Percentiles rank a stretch among this genome's conserved stretches.
Evolutionary conservation across 2,113 vertebrate genomes (phyloP).

Genomic region (Puma concolor): DNA sequence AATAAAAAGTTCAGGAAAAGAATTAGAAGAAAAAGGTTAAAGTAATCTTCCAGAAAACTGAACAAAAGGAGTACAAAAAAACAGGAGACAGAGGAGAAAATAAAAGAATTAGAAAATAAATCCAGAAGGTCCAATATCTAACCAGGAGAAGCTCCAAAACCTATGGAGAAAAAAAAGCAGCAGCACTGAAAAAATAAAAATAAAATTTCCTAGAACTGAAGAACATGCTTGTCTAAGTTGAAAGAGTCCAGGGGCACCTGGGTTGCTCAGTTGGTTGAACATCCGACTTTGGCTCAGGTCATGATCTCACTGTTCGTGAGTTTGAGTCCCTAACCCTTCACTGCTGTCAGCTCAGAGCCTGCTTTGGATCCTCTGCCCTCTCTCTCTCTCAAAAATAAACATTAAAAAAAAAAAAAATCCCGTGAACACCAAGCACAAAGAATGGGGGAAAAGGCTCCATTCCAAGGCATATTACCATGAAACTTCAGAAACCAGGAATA

Average conservation of each 20-base stretch:
- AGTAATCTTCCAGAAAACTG: constrained; percentile 14
- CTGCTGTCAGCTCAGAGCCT: no score
- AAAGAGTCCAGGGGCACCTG: background rate
- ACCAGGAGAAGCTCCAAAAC: background rate
- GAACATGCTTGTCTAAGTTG: background rate
- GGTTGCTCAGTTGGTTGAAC: no score
- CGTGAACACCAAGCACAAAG: background rate
- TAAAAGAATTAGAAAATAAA: background rate
- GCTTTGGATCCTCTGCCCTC: no score
- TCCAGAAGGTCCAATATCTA: background rate
- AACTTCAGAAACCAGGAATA: constrained; percentile 31
- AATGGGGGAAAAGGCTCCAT: background rate
- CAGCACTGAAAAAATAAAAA: background rate
- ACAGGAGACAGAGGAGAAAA: background rate
- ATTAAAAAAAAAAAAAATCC: background rate
- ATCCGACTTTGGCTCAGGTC: no score
- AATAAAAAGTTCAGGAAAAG: background rate
- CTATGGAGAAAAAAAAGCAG: background rate
- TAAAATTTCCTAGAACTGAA: constrained; percentile 3
- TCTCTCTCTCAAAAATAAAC: no score
- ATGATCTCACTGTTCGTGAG: no score
- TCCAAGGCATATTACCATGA: background rate
- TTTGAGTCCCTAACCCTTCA: no score
- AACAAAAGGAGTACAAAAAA: background rate
- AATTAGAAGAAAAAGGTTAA: background rate